phyloP scores from a whole-genome alignment of 2,888 invertebrate genomes.

The Endomychus coccineus region DNA sequence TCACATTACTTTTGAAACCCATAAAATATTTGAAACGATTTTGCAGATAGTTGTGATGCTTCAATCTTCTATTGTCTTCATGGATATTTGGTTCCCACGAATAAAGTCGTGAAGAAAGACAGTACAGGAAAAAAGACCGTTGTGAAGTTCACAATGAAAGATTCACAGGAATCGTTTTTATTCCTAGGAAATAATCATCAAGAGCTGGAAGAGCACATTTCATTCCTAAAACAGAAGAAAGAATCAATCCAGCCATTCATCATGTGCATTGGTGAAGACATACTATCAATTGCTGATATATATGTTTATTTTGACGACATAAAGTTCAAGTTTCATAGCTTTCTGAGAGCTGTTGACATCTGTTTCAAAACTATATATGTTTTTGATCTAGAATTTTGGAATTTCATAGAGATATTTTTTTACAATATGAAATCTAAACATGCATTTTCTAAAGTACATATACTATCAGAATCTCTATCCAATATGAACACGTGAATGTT shows the following conservation, averaged over 20 bases:
- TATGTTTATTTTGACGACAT: constrained; percentile 1
- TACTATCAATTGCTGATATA: too few species aligned
- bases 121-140: not conserved
- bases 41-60: constrained; percentile 1
- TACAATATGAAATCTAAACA: too few species aligned
- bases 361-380: too few species aligned
- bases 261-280: not conserved
- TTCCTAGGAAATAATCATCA: not conserved
- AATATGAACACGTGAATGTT: too few species aligned
- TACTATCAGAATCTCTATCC: too few species aligned
- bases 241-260: constrained; percentile 1
- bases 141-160: not conserved
- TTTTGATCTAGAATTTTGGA: too few species aligned
- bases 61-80: not conserved
- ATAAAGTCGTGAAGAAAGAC: not conserved
- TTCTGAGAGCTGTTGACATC: not conserved
- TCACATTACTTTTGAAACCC: too few species aligned
- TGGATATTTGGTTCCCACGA: not conserved
- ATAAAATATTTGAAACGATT: not conserved
- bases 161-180: constrained; percentile 1
- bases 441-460: too few species aligned
- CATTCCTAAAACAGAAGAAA: not conserved
- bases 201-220: not conserved
- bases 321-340: not conserved
- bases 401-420: too few species aligned